Evolutionary conservation across 2,888 invertebrate genomes (phyloP), one percentile per base, ranked within the genome.

Genomic region (Tubulanus polymorphus): DNA sequence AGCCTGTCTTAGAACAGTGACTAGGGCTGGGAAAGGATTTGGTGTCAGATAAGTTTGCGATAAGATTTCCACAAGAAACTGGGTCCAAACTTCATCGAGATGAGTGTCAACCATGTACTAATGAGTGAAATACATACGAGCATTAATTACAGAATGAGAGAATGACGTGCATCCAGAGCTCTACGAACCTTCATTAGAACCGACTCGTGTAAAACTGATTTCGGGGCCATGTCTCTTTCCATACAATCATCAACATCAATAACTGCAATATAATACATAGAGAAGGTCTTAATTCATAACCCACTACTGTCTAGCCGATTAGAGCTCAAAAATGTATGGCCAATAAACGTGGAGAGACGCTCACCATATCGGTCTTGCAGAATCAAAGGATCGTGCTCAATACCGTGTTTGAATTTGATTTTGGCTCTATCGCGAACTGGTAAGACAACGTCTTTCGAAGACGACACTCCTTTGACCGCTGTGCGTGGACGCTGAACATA

Each of bases 71-170:
- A 68, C 57, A 45, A 74, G 58, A 52, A 65, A 75, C 10, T 63
- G 57, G 47, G 67, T 58, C 74, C 74, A 76, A 35, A 71, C 64
- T 29, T 70, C 69, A 63, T 75, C 75, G 41, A 74, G 59, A 37
- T 72, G 72, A n/a, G 68, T 70, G 57, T 76, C 75, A 23, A 70
- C 47, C 59, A 74, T 60, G 50, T 75, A 76, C 74, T 76, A 64
- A 32, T 12, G 10, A 12, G 35, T 12, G n/a, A 12, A 32, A n/a
- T 12, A 32, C 10, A n/a, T 10, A n/a, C 35, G n/a, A 12, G 35
- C 10, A 32, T 12, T 32, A 32, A 32, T 32, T 32, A 32, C 35
- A 10, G 35, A n/a, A 32, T n/a, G 10, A 10, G 35, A 32, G n/a
- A 10, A n/a, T 32, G 10, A n/a, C n/a, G 10, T 32, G n/a, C 35